Base-by-base conservation (phyloP, 2,888 invertebrate species). In the Limnephilus marmoratus region DNA sequence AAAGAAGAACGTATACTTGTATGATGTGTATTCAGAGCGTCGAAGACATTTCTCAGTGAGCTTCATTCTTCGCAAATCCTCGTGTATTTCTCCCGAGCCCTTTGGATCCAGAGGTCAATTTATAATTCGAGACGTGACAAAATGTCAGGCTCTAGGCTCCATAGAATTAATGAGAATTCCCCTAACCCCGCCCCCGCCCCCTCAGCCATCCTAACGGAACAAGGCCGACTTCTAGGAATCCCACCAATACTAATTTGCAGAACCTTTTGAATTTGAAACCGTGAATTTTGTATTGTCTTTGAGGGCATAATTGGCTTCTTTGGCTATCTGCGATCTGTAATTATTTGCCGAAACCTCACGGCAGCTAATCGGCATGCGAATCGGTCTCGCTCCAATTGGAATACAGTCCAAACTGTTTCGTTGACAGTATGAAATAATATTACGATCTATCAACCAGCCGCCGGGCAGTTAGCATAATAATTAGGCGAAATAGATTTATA, bases 141-240 rank as follows among this genome's bases (percentile, higher is more conserved):
- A 86, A 86, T 45, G 86, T 45, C 86, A 86, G 37, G 37, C 41
- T 29, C 45, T 45, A 13, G 53, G 31, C 41, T 53, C 53, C 81
- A 37, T 91, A 34, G 45, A 91, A 88, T 91, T 87, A 41, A 81
- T 90, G 83, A 90, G 85, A 83, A 85, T 49, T 85, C 85, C 90
- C 90, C 37, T 68, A 68, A 18, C 53, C 7, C 13, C 24, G 1
- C 53, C 24, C 18, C 7, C 53, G 12, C 18, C 18, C 53, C 53
- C 49, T 49, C 49, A 49, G 9, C 49, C 49, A 15, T 15, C 49
- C n/a, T 18, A 18, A 31, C 85, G 85, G 15, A 34, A 34, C 85
- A n/a, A 41, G 85, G n/a, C 45, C 34, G 85, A 85, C 85, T 41
- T 45, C 83, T 34, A 37, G 18, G 34, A 83, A 83, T 85, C 68